Percentiles rank a stretch among this genome's conserved stretches.
Evolutionary conservation across 2,888 invertebrate genomes (phyloP).

Genomic region (Nymphalis c-album): DNA sequence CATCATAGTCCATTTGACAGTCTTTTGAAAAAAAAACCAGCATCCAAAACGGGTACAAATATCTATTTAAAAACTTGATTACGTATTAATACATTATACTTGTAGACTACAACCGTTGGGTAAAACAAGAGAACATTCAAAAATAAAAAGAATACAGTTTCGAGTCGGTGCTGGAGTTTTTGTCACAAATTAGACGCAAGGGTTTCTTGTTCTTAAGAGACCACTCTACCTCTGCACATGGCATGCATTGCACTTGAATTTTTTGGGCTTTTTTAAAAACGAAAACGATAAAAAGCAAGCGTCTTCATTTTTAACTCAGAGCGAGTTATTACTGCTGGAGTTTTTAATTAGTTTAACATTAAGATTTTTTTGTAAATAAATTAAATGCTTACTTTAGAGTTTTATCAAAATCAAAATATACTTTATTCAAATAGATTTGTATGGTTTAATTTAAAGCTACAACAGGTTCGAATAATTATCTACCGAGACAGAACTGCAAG

Average conservation of each 20-base stretch:
- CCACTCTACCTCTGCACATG: conserved; percentile 29
- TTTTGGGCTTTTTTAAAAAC: conserved; percentile 30
- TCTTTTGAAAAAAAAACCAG: no score
- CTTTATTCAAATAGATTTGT: no score
- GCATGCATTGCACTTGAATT: conserved; percentile 37
- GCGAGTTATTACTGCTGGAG: background rate
- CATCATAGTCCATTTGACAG: no score
- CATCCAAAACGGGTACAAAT: no score
- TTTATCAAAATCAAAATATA: no score
- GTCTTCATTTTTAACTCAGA: conserved; percentile 2
- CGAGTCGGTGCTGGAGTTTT: conserved; percentile 15
- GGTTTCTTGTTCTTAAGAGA: conserved; percentile 31
- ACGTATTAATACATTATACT: background rate
- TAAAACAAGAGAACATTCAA: conserved; percentile 23
- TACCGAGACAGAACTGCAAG: no score
- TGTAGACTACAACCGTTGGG: background rate
- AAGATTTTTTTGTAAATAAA: no score
- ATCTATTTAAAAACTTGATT: no score
- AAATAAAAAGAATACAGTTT: conserved; percentile 18
- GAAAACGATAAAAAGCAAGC: conserved; percentile 25
- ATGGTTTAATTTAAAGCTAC: no score
- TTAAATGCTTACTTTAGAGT: no score
- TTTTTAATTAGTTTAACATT: background rate
- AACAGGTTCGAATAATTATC: no score
- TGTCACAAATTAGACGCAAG: conserved; percentile 34